Conservation (phyloP, 2,113 vertebrate species). For the Verasper variegatus region DNA sequence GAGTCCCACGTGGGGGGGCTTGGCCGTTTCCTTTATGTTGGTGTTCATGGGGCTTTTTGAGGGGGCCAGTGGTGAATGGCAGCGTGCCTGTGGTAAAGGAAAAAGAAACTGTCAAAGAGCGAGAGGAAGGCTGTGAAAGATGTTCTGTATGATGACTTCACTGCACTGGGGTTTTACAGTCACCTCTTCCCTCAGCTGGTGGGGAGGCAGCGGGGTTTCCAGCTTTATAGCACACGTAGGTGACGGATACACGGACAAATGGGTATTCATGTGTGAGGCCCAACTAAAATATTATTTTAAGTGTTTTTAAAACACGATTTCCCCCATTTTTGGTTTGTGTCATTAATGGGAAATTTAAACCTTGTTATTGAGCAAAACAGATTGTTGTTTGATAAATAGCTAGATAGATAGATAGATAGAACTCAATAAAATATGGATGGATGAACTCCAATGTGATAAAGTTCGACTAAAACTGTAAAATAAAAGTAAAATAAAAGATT, state of each 20-base stretch:
- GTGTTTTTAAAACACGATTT: background rate
- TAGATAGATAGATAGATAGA: too few relatives aligned
- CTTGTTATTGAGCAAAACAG: too few relatives aligned
- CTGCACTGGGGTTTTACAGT: background rate
- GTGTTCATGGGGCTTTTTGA: too few relatives aligned
- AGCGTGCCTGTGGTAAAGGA: background rate
- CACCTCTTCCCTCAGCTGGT: slow-evolving; percentile 15
- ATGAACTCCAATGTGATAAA: too few relatives aligned
- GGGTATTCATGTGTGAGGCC: too few relatives aligned
- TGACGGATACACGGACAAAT: background rate
- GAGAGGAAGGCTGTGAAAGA: slow-evolving; percentile 7
- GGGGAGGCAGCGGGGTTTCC: background rate
- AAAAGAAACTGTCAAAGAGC: background rate
- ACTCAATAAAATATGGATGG: too few relatives aligned
- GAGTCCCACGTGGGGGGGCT: background rate
- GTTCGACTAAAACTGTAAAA: too few relatives aligned
- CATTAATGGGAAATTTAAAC: too few relatives aligned
- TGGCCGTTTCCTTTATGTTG: background rate
- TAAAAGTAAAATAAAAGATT: too few relatives aligned
- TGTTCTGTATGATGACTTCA: slow-evolving; percentile 26
- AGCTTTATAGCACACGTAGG: background rate
- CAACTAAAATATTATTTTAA: background rate
- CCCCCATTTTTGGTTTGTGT: too few relatives aligned
- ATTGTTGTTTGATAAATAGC: too few relatives aligned
- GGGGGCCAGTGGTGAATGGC: background rate